Conservation (phyloP, 1,140 invertebrate genomes). For the Neuroterus valhalla region DNA sequence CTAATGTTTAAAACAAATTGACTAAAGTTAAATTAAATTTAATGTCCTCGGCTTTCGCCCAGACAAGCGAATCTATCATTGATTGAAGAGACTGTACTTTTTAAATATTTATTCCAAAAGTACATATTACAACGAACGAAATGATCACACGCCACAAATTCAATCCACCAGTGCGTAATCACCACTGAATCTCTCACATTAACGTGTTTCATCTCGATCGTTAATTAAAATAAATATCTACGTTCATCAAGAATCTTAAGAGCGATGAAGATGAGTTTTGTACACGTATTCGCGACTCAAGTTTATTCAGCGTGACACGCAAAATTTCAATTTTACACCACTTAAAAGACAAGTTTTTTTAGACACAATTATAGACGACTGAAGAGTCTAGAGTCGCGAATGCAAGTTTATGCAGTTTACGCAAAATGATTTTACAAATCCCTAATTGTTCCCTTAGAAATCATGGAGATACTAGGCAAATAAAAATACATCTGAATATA, state of each 20-base stretch:
- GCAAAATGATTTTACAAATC: slow-evolving; percentile 47
- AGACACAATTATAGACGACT: not conserved
- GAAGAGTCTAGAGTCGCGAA: slow-evolving; percentile 3
- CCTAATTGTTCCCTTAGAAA: slow-evolving; percentile 34
- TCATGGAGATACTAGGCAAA: slow-evolving; percentile 38
- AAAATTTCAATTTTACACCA: slow-evolving; percentile 6
- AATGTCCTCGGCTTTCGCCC: not conserved
- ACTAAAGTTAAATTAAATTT: slow-evolving; percentile 12
- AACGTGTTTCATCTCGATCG: not conserved
- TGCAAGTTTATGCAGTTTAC: slow-evolving; percentile 36
- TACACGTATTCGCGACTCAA: not conserved
- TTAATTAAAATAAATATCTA: slow-evolving; percentile 20
- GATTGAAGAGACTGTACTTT: slow-evolving; percentile 37
- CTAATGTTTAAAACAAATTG: slow-evolving; percentile 22
- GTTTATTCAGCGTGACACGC: not conserved
- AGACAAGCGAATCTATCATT: not conserved
- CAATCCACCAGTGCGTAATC: slow-evolving; percentile 7
- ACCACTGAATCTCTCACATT: not conserved
- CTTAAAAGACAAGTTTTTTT: not conserved
- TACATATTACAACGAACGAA: slow-evolving; percentile 62
- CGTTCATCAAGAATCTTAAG: not conserved
- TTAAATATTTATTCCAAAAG: slow-evolving; percentile 70
- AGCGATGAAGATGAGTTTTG: not conserved
- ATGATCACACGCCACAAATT: slow-evolving; percentile 36
- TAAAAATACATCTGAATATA: slow-evolving; percentile 34